Evolutionary conservation across 2,888 invertebrate genomes (phyloP), one percentile per base, ranked within the genome.

Genomic region (Papilio elwesi): DNA sequence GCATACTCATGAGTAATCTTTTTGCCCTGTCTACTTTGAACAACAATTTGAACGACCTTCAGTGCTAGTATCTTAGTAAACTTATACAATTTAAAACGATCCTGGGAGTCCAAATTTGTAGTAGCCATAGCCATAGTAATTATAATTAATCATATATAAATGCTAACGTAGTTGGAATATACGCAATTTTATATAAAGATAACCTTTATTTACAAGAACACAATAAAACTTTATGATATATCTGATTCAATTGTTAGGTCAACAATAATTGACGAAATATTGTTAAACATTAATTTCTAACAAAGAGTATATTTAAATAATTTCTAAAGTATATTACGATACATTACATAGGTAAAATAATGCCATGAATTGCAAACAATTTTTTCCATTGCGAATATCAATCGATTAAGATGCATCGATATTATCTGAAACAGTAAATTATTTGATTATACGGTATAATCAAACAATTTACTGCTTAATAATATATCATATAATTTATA

Each of bases 11-110:
- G 88, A n/a, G 85, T 87, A 55, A 97, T 95, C 90, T 97, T 98
- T 82, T 97, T 97, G 36, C 98, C 98, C 74, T 98, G 95, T 80
- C 99, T 95, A 71, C 98, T 98, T 90, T 98, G 98, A 26, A 99
- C 97, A 70, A 99, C 97, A 67, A 98, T 96, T 91, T 98, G 98
- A 49, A 97, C 96, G 70, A 97, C 96, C 93, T 98, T 98, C 74
- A 97, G 92, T 13, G 97, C 96, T 79, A 98, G 94, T 88, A 97
- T 97, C 91, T 97, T 98, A 0, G 97, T 97, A 87, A 98, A 98
- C 89, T 97, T 98, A 83, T 98, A 98, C 87, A 98, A 93, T 84
- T 98, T 98, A 51, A 78, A 74, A 26, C 80, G 75, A 73, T 82
- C 81, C 82, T 96, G 87, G 55, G 85, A 77, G 65, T 91, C 90